Evolutionary conservation across 2,888 invertebrate species (phyloP).

Genomic region (Aphodius granarius): DNA sequence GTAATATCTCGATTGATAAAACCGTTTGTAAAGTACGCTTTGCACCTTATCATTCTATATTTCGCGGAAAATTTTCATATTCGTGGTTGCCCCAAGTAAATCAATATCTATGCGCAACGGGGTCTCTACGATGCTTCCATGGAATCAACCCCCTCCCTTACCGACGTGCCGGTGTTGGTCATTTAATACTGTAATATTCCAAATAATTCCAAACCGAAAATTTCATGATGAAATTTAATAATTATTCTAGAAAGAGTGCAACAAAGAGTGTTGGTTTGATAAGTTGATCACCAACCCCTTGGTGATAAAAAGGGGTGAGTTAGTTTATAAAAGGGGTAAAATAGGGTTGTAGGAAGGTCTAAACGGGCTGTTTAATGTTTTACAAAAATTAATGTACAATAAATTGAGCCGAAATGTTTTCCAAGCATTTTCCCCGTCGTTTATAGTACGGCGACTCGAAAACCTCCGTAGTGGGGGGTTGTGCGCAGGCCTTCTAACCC

Average conservation of each 20-base stretch:
- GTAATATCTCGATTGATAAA: no score
- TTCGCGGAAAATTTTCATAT: background rate
- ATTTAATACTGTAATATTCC: background rate
- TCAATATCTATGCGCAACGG: background rate
- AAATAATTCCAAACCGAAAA: background rate
- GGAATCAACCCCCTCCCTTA: background rate
- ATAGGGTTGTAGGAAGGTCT: background rate
- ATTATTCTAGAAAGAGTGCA: no score
- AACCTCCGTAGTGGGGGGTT: slow-evolving; percentile 1
- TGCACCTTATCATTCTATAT: background rate
- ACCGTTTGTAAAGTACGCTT: background rate
- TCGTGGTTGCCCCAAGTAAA: background rate
- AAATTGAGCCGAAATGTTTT: background rate
- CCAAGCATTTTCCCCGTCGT: background rate
- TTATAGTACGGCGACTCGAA: background rate
- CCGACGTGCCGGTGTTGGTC: background rate
- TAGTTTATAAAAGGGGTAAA: background rate
- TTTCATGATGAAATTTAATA: background rate
- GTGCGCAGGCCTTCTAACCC: slow-evolving; percentile 46
- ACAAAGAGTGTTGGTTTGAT: no score
- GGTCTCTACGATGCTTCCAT: background rate
- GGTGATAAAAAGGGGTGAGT: background rate
- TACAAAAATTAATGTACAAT: background rate
- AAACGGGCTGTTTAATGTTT: background rate
- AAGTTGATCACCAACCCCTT: no score